Conservation (phyloP, 2,797 vertebrate genomes). For the Paratrypauchen microcephalus region DNA sequence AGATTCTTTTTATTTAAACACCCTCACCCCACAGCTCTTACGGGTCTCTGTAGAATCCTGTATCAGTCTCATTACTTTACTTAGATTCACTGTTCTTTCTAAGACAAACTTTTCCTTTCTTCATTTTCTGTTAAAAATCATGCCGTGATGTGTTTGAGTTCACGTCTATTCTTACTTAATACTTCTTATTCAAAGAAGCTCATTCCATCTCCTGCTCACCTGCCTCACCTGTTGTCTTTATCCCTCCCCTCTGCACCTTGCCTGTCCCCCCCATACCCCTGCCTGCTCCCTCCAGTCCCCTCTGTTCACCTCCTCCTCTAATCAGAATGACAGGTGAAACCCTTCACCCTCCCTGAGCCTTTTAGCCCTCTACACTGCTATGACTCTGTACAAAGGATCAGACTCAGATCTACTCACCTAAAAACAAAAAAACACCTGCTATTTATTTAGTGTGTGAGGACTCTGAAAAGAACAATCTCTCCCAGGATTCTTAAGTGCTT, state of each 20-base stretch:
- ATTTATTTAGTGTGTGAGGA: neutral
- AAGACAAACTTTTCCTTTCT: neutral
- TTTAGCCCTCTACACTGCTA: neutral
- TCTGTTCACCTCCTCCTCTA: neutral
- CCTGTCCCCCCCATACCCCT: neutral
- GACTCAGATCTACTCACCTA: neutral
- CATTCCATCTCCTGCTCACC: neutral
- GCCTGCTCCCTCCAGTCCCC: too few species aligned
- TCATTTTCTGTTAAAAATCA: neutral
- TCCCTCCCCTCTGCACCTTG: too few species aligned
- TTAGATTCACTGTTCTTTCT: neutral
- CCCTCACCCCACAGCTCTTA: too few species aligned
- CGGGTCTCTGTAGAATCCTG: too few species aligned
- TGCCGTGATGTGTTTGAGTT: neutral
- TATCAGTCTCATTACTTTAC: neutral
- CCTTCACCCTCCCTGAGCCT: neutral
- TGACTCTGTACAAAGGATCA: neutral
- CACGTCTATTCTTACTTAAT: neutral
- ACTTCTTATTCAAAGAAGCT: neutral
- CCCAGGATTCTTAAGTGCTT: neutral
- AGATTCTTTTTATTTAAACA: too few species aligned
- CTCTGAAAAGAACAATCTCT: neutral
- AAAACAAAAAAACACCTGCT: neutral
- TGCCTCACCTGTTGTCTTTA: neutral
- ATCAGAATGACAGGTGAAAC: too few species aligned